These are phyloP conservation scores for Tenebrosternarchus preto DNA, from an alignment of 2,113 vertebrate genomes.

Conservation along the genomic window DNA sequence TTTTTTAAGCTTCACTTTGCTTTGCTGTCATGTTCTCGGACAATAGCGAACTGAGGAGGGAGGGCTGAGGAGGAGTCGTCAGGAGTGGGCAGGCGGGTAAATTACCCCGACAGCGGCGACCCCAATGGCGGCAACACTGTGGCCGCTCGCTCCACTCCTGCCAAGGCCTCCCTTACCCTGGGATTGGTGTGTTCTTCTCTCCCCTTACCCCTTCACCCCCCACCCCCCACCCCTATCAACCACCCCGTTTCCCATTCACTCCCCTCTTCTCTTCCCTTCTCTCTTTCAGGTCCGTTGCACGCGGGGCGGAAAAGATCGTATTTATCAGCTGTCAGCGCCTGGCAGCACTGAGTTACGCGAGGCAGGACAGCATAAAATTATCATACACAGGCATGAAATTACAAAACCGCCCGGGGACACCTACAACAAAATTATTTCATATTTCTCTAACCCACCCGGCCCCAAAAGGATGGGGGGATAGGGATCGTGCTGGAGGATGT, in stretches of 20 bases:
- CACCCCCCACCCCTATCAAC: conserved; percentile 35
- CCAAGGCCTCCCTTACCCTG: conserved; percentile 62
- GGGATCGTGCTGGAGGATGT: conserved; percentile 65
- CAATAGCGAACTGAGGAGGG: conserved; percentile 28
- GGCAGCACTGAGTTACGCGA: conserved; percentile 99
- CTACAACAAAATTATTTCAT: conserved; percentile 99
- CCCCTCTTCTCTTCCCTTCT: conserved; percentile 60
- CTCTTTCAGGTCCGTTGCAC: conserved; percentile 81
- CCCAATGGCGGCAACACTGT: conserved; percentile 63
- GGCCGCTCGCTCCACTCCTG: conserved; percentile 60
- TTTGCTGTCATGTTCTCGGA: conserved; percentile 6
- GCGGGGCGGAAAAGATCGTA: conserved; percentile 94
- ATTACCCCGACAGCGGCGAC: conserved; percentile 74
- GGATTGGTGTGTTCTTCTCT: conserved; percentile 1
- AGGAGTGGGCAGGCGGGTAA: conserved; percentile 80
- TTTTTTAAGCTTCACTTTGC: conserved; percentile 8
- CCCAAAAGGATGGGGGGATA: conserved; percentile 63
- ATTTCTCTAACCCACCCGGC: conserved; percentile 59
- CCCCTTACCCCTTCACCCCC: conserved; percentile 18
- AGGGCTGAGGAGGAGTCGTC: conserved; percentile 18
- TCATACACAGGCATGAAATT: conserved; percentile 99
- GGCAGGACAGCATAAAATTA: conserved; percentile 99
- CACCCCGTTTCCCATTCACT: conserved; percentile 61
- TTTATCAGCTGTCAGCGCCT: conserved; percentile 99
- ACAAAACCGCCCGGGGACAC: conserved; percentile 98